phyloP scores from a whole-genome alignment of 2,797 vertebrate species.

The Manis javanica region DNA sequence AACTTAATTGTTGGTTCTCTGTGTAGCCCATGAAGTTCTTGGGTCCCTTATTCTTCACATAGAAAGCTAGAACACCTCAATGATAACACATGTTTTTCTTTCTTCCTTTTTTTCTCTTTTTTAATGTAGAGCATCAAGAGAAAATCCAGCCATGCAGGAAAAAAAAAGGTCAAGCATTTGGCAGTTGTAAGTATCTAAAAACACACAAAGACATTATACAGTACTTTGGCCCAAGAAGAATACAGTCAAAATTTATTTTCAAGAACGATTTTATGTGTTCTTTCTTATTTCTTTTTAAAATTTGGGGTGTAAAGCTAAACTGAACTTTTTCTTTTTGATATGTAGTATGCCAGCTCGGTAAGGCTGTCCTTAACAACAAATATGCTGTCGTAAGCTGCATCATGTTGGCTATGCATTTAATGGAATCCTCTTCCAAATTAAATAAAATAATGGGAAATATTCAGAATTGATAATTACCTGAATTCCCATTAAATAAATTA shows the following conservation, averaged over 20 bases:
- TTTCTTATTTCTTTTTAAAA: conserved; percentile 8
- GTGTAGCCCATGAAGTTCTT: neutral
- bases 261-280: conserved; percentile 55
- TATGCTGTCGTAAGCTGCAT: conserved; percentile 83
- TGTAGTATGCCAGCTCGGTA: conserved; percentile 85
- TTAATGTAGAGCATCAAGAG: conserved; percentile 93
- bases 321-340: conserved; percentile 78
- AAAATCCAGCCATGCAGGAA: conserved; percentile 95
- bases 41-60: neutral
- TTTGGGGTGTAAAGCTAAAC: conserved; percentile 71
- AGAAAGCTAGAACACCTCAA: neutral
- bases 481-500: conserved; percentile 15
- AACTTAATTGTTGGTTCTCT: neutral
- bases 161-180: conserved; percentile 99
- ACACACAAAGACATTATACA: neutral
- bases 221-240: neutral
- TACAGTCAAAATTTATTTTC: conserved; percentile 64
- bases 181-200: conserved; percentile 95
- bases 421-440: conserved; percentile 72
- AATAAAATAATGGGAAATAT: conserved; percentile 34
- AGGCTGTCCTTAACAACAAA: conserved; percentile 82
- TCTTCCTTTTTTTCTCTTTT: neutral
- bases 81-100: neutral
- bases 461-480: conserved; percentile 22
- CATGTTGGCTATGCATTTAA: conserved; percentile 81